Conservation (phyloP, 2,797 vertebrate species). For the Coilia nasus region DNA sequence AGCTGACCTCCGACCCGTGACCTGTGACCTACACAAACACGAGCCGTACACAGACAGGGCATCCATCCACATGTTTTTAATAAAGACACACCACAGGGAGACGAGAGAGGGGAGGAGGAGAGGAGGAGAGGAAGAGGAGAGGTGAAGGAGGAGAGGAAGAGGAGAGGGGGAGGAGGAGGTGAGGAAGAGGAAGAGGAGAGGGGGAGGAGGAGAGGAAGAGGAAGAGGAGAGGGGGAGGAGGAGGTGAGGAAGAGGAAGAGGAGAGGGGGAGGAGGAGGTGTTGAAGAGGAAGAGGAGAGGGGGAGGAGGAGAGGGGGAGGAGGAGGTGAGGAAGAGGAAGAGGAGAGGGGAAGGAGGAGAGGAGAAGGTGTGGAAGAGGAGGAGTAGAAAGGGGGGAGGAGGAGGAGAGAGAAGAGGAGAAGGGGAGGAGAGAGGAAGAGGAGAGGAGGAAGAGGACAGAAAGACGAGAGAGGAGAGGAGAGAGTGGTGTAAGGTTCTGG, state of each 20-base stretch:
- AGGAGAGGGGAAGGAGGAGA: not conserved
- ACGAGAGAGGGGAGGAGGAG: not conserved
- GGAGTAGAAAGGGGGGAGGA: no score
- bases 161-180: no score
- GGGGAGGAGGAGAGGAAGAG: no score
- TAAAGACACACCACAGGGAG: not conserved
- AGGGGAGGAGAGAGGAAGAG: not conserved
- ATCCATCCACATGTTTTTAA: not conserved
- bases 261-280: not conserved
- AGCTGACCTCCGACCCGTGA: not conserved
- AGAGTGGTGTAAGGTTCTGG: not conserved
- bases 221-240: no score
- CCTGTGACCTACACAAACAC: not conserved
- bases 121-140: no score
- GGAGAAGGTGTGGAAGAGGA: no score
- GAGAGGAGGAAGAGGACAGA: not conserved
- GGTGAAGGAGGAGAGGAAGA: no score
- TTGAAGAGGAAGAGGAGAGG: not conserved
- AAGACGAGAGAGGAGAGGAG: not conserved
- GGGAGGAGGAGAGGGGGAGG: not conserved
- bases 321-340: not conserved
- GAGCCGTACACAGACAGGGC: not conserved
- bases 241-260: no score
- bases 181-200: no score
- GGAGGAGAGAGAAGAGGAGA: no score